Conservation (phyloP, 2,888 invertebrate species). For the Selenia dentaria region DNA sequence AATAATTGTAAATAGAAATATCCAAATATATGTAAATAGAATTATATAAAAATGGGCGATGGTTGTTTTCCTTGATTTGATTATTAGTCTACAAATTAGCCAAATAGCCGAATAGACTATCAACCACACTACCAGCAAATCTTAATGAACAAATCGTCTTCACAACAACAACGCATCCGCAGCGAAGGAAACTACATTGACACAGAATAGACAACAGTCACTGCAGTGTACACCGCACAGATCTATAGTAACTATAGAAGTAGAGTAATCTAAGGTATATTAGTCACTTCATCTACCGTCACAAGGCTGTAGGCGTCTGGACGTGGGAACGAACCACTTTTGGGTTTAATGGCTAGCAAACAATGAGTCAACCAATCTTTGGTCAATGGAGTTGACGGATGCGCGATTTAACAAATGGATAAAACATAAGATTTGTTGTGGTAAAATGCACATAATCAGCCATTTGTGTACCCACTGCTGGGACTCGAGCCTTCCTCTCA, state of each 20-base stretch:
- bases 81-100: too few species aligned
- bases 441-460: too few species aligned
- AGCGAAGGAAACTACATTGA: conserved; percentile 22
- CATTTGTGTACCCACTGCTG: too few species aligned
- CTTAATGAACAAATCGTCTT: conserved; percentile 12
- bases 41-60: too few species aligned
- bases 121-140: neutral
- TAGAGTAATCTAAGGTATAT: conserved; percentile 2
- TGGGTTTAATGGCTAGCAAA: conserved; percentile 35
- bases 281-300: conserved; percentile 24
- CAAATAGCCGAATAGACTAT: too few species aligned
- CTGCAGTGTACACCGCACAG: too few species aligned
- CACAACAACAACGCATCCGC: neutral
- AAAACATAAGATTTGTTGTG: conserved; percentile 1
- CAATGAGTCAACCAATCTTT: conserved; percentile 43
- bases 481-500: too few species aligned
- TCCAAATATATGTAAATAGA: too few species aligned
- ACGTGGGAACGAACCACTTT: conserved; percentile 53
- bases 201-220: neutral
- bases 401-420: conserved; percentile 10
- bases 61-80: too few species aligned
- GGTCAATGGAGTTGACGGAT: conserved; percentile 23
- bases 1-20: too few species aligned
- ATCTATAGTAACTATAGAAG: neutral
- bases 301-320: conserved; percentile 45